These are phyloP conservation scores for Denticeps clupeoides DNA, from an alignment of 2,797 vertebrate species.

Conservation along the genomic window DNA sequence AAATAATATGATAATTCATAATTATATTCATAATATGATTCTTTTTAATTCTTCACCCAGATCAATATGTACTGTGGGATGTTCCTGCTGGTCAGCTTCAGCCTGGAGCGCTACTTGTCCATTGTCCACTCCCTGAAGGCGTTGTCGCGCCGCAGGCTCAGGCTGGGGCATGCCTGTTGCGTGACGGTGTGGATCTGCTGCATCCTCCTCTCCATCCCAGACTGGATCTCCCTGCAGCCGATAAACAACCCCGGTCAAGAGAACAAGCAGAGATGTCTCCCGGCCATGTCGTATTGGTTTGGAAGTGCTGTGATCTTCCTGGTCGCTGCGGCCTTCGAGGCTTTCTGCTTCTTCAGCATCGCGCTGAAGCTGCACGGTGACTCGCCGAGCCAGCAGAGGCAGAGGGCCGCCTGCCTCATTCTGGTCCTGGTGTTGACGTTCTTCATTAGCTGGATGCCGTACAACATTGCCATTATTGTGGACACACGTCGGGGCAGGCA, in stretches of 20 bases:
- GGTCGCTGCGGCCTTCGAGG: constrained; percentile 65
- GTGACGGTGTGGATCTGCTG: constrained; percentile 65
- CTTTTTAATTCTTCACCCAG: constrained; percentile 30
- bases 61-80: constrained; percentile 90
- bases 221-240: constrained; percentile 62
- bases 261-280: constrained; percentile 38
- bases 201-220: constrained; percentile 67
- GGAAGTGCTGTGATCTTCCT: constrained; percentile 61
- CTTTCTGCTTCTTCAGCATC: constrained; percentile 70
- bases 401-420: constrained; percentile 67
- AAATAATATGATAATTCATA: no score
- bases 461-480: not conserved
- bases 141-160: constrained; percentile 70
- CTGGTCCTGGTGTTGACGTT: constrained; percentile 65
- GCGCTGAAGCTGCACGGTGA: constrained; percentile 46
- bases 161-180: constrained; percentile 68
- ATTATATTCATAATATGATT: not conserved
- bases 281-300: constrained; percentile 28
- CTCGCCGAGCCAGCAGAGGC: constrained; percentile 58
- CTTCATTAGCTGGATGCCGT: constrained; percentile 43
- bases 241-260: constrained; percentile 25
- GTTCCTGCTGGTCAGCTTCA: constrained; percentile 83
- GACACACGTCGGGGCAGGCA: not conserved
- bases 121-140: constrained; percentile 79
- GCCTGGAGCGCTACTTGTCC: constrained; percentile 81